These are phyloP conservation scores for Sebastes oblongus DNA, from an alignment of 2,797 vertebrate genomes.

Conservation along the genomic window DNA sequence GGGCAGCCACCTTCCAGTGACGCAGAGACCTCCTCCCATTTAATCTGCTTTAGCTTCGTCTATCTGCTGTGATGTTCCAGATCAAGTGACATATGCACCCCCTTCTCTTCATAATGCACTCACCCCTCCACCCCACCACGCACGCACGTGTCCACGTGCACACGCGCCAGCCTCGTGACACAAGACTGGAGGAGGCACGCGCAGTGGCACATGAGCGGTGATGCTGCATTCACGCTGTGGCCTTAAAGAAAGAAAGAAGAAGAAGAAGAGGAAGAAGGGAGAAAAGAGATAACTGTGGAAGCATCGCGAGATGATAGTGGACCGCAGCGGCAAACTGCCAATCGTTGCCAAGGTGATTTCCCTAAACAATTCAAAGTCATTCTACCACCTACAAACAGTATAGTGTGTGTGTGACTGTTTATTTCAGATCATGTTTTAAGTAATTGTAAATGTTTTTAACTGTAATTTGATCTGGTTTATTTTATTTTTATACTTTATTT, in stretches of 20 bases:
- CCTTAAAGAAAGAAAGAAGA: conserved; percentile 10
- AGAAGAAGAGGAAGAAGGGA: background rate
- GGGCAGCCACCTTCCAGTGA: conserved; percentile 59
- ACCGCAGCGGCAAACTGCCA: background rate
- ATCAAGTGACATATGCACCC: conserved; percentile 54
- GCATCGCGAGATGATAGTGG: conserved; percentile 9
- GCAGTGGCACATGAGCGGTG: conserved; percentile 40
- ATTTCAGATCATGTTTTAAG: background rate
- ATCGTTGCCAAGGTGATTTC: conserved; percentile 1
- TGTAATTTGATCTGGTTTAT: background rate
- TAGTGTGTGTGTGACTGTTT: background rate
- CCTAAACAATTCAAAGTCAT: background rate
- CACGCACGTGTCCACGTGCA: conserved; percentile 21
- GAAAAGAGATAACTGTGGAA: background rate
- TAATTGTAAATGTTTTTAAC: background rate
- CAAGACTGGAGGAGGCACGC: conserved; percentile 35
- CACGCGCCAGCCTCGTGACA: conserved; percentile 52
- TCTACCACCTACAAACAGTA: background rate
- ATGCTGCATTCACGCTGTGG: conserved; percentile 32
- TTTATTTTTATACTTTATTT: background rate
- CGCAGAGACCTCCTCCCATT: conserved; percentile 45
- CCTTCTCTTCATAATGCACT: background rate
- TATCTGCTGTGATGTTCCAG: conserved; percentile 56
- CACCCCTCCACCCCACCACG: background rate
- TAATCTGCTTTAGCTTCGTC: conserved; percentile 61